Evolutionary conservation across 2,113 vertebrate species (phyloP), one percentile per base, ranked within the genome.

Genomic region (Leiothrix lutea): DNA sequence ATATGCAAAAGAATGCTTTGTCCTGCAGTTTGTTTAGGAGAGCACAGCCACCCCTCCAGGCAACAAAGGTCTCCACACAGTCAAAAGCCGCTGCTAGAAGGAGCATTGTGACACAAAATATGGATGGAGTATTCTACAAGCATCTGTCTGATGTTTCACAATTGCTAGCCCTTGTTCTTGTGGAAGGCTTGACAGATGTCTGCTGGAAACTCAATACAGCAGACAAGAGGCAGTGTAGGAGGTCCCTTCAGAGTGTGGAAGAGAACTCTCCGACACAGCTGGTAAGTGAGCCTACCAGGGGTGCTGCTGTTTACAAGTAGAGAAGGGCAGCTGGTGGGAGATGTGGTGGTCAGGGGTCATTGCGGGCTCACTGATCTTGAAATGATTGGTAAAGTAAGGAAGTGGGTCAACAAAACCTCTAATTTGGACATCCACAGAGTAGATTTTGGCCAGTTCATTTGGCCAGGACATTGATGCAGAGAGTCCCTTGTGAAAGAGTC

Each of bases 301-400:
- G 8, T 28, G 12, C 14, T 50, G 12, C 25, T 80, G 8, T 20
- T 72, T 20, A 16, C 12, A 36, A 19, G 8, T 5, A 44, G 26
- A 42, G 18, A 72, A 57, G 14, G 22, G 22, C 0, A 1, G 14
- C 6, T 5, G 5, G 6, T 57, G 22, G 31, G 42, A 57, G 22
- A 20, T 57, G 3, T 2, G 12, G 36, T 28, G 18, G 22, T 50
- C 35, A 31, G 21, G 48, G 17, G 21, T 7, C 11, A 42, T 26
- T 0, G 1, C 31, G 29, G 21, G 17, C 29, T 22, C 14, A 18
- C 14, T 35, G 50, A 64, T 16, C 35, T 33, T 51, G 33, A 54
- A n/a, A 47, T 47, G 5, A 61, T 18, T 48, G n/a, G 29, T 54
- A 24, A 35, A 35, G 11, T 35, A 79, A 56, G 9, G 4, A 71